A percentile compares a stretch with the other conserved stretches of the same genome.
These are phyloP conservation scores for Psococerastis gibbosa DNA, from an alignment of 2,888 invertebrate genomes.

Conservation along the genomic window DNA sequence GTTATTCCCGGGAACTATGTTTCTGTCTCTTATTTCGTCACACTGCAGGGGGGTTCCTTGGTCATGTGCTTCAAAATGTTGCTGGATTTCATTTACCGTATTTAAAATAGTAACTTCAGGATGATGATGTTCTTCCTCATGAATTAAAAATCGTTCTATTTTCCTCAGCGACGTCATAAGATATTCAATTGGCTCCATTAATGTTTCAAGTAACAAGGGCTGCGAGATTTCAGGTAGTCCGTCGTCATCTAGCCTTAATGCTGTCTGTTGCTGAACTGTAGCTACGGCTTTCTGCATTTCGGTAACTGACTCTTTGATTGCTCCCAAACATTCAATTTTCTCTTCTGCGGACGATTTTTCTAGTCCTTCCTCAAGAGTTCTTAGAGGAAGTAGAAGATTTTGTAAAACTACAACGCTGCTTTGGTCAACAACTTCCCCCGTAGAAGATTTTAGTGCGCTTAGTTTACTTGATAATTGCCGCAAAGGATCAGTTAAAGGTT, in stretches of 20 bases:
- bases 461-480: background rate
- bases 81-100: no score
- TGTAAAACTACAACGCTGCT: slow-evolving; percentile 11
- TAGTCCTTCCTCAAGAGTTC: slow-evolving; percentile 14
- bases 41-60: no score
- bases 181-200: slow-evolving; percentile 26
- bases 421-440: slow-evolving; percentile 12
- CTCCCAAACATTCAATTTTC: no score
- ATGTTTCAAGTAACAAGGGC: slow-evolving; percentile 19
- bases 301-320: slow-evolving; percentile 10
- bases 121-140: no score
- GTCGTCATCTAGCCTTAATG: slow-evolving; percentile 11
- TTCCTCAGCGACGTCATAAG: slow-evolving; percentile 27
- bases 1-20: no score
- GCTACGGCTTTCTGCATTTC: slow-evolving; percentile 15
- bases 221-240: slow-evolving; percentile 13
- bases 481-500: background rate
- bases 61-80: no score
- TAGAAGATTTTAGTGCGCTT: background rate
- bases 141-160: no score
- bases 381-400: slow-evolving; percentile 14
- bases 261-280: slow-evolving; percentile 13
- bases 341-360: slow-evolving; percentile 12
- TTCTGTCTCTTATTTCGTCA: no score
- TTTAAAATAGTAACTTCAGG: no score